Conservation (phyloP, 2,797 vertebrate genomes). For the Smutsia gigantea region DNA sequence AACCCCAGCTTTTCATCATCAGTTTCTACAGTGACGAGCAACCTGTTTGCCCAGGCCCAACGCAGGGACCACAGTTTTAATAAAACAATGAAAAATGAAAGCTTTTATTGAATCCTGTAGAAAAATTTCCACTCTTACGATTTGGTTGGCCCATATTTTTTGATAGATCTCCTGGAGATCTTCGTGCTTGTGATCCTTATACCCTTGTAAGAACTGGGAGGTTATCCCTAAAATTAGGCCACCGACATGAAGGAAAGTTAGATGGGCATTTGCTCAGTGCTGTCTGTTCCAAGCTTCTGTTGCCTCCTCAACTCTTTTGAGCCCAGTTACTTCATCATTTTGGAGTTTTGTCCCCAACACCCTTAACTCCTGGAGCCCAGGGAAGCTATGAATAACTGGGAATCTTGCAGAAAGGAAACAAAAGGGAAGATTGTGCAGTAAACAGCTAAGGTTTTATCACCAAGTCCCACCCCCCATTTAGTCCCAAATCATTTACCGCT, state of each 20-base stretch:
- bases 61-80: not conserved
- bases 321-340: not conserved
- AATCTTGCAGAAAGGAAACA: not conserved
- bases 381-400: not conserved
- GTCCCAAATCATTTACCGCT: not conserved
- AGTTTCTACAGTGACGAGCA: not conserved
- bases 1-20: not conserved
- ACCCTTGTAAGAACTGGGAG: not conserved
- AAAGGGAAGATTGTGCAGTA: not conserved
- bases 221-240: not conserved
- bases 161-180: not conserved
- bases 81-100: not conserved
- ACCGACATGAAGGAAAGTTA: not conserved
- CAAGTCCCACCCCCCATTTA: not conserved
- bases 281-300: not conserved
- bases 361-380: not conserved
- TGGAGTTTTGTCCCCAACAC: not conserved
- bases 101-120: not conserved
- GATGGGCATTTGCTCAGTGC: not conserved
- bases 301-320: not conserved
- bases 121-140: not conserved
- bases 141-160: not conserved
- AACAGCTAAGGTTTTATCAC: not conserved
- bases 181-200: not conserved
- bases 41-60: not conserved